Evolutionary conservation across 2,113 vertebrate species (phyloP).

Genomic region (Felis chaus): DNA sequence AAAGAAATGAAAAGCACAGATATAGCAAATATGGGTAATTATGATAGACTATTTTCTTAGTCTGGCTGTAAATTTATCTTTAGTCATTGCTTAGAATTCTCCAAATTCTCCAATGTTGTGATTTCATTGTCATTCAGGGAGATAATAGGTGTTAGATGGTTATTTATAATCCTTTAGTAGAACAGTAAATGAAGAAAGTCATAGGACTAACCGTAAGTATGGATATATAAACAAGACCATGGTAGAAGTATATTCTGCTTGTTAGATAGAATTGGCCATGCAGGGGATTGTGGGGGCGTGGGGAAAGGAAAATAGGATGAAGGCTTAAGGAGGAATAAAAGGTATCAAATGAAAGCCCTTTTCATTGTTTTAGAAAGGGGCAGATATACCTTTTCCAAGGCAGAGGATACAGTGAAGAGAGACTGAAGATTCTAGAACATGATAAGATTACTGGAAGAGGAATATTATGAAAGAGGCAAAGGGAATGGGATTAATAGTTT

Average conservation of each 20-base stretch:
- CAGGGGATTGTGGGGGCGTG: not conserved
- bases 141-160: not conserved
- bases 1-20: not conserved
- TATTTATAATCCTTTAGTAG: not conserved
- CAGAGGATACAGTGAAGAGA: not conserved
- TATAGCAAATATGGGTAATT: not conserved
- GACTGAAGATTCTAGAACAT: not conserved
- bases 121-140: not conserved
- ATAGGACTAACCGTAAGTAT: not conserved
- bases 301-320: not conserved
- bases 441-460: not conserved
- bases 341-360: not conserved
- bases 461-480: not conserved
- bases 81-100: not conserved
- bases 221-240: not conserved
- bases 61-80: not conserved
- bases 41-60: not conserved
- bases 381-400: not conserved
- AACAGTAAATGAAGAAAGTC: not conserved
- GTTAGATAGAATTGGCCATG: not conserved
- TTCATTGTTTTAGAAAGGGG: not conserved
- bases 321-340: not conserved
- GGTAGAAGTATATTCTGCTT: not conserved
- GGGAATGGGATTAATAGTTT: not conserved
- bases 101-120: not conserved